phyloP scores from a whole-genome alignment of 2,113 vertebrate species.

The Leucoraja erinaceus region DNA sequence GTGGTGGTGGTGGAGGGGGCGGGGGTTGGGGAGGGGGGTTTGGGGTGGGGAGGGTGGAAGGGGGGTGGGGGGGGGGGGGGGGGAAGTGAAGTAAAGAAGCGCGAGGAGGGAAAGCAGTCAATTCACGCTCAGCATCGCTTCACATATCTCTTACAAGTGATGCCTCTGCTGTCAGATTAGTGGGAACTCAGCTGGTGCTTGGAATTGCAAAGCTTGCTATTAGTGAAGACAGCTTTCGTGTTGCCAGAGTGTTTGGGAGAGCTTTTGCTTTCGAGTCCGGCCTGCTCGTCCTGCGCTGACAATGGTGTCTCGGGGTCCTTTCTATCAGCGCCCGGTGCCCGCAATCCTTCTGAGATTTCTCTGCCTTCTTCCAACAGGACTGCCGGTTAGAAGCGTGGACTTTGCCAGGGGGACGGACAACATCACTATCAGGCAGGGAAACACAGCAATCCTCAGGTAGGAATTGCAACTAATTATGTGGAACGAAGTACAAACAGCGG shows the following conservation, averaged over 20 bases:
- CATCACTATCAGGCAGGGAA: conserved; percentile 98
- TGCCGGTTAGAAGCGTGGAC: conserved; percentile 96
- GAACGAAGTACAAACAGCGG: conserved; percentile 7
- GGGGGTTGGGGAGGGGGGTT: conserved; percentile 35
- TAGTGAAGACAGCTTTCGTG: conserved; percentile 50
- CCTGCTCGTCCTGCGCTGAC: conserved; percentile 50
- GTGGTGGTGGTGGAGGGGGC: conserved; percentile 44
- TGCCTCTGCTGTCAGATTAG: conserved; percentile 41
- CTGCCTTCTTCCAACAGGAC: conserved; percentile 97
- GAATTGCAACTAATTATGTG: conserved; percentile 45
- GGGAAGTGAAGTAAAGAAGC: conserved; percentile 40
- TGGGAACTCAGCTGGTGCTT: conserved; percentile 46
- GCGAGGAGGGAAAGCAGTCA: conserved; percentile 36
- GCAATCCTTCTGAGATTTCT: conserved; percentile 92
- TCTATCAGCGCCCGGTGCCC: conserved; percentile 83
- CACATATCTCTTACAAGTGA: conserved; percentile 39
- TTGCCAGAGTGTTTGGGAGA: conserved; percentile 57
- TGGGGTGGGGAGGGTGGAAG: conserved; percentile 18
- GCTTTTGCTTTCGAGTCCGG: conserved; percentile 42
- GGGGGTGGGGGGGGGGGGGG: conserved; percentile 40
- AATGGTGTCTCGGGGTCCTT: conserved; percentile 79
- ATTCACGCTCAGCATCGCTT: conserved; percentile 32
- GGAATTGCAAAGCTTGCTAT: conserved; percentile 51
- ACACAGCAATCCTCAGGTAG: conserved; percentile 97
- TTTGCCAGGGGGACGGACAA: conserved; percentile 95